Evolutionary conservation across 2,888 invertebrate genomes (phyloP), one percentile per base, ranked within the genome.

Genomic region (Tiphia femorata): DNA sequence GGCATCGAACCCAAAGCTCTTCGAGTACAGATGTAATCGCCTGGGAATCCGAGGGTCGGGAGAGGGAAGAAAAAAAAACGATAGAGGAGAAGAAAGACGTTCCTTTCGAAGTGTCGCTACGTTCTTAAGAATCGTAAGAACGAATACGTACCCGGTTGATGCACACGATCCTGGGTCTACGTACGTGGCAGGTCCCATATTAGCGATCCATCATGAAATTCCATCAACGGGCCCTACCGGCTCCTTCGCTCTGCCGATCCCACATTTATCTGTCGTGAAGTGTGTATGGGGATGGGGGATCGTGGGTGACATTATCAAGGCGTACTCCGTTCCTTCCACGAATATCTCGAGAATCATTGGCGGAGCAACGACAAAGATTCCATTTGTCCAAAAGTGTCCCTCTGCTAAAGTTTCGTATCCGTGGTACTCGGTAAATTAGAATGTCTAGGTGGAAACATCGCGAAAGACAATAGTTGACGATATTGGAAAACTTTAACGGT

Each of bases 1-100:
- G 40, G 44, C 48, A n/a, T n/a, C 38, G 38, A 16, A 50, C 27
- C 50, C 63, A 66, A 69, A n/a, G 41, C 57, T 50, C 67, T 65
- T 70, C 58, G 70, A n/a, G n/a, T 70, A 75, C 73, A 78, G 80
- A 80, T 81, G 77, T 77, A 78, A 80, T 80, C 80, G 75, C 80
- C 78, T 81, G 80, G 80, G 80, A 81, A 81, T 80, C 77, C 76
- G 80, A 79, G 77, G 76, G 43, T n/a, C 4, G 33, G 33, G 12
- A 14, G 33, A 14, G 33, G 33, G 33, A 33, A 14, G 12, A 14
- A 33, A 14, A 33, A 6, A 44, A 48, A 52, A 44, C 46, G 27
- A 44, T 20, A 58, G n/a, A n/a, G n/a, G n/a, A n/a, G n/a, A n/a
- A 62, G 58, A 62, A 62, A 21, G 38, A 30, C 43, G 14, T 29